Percentiles rank a stretch among this genome's conserved stretches.
Conservation (phyloP, 2,113 vertebrate species). For the Barbus barbus region DNA sequence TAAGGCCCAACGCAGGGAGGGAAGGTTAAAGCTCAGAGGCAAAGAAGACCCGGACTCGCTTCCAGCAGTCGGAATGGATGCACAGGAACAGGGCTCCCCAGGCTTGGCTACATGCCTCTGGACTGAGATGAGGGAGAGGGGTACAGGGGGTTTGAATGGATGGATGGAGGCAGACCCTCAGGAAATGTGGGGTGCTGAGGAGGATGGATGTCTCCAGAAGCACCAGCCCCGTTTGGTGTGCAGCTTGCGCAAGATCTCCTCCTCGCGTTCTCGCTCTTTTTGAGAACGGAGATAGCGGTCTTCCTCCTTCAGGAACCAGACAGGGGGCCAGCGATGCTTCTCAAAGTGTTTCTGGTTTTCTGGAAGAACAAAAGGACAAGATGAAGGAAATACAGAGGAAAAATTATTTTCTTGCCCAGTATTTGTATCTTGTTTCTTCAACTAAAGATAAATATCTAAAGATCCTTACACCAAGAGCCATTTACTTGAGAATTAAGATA, state of each 20-base stretch:
- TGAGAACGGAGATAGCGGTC: slow-evolving; percentile 85
- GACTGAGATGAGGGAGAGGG: slow-evolving; percentile 46
- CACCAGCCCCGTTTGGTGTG: slow-evolving; percentile 86
- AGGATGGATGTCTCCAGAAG: slow-evolving; percentile 84
- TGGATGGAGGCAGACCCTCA: slow-evolving; percentile 57
- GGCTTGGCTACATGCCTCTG: slow-evolving; percentile 32
- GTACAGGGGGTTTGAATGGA: slow-evolving; percentile 27
- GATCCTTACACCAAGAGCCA: not conserved
- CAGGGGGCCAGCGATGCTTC: slow-evolving; percentile 86
- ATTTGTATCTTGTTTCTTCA: not conserved
- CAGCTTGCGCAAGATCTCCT: slow-evolving; percentile 86
- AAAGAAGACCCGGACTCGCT: slow-evolving; percentile 11
- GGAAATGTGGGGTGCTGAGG: slow-evolving; percentile 76
- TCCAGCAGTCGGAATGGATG: slow-evolving; percentile 48
- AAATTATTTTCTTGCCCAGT: not conserved
- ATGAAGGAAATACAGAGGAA: not conserved
- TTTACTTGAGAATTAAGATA: too few species aligned
- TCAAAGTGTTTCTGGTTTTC: slow-evolving; percentile 86
- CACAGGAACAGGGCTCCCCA: slow-evolving; percentile 58
- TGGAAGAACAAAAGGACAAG: slow-evolving; percentile 52
- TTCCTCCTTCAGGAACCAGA: slow-evolving; percentile 91
- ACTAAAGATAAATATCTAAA: not conserved
- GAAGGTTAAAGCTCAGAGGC: slow-evolving; percentile 25
- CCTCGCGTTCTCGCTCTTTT: slow-evolving; percentile 83
- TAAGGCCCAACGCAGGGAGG: slow-evolving; percentile 11